Evolutionary conservation across 2,888 invertebrate species (phyloP).

Genomic region (Nasonovia ribisnigri): DNA sequence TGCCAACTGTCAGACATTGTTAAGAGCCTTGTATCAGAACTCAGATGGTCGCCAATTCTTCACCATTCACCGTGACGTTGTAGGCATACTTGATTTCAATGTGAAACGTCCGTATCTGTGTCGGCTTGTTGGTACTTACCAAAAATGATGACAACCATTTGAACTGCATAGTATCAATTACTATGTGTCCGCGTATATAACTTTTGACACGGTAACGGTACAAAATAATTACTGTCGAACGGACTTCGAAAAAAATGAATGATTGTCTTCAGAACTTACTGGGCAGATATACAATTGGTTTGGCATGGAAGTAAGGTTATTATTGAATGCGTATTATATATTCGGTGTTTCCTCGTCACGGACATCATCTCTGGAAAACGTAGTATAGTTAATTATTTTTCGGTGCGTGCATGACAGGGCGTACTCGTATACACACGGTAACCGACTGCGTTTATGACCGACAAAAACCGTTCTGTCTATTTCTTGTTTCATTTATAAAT

Average conservation of each 20-base stretch:
- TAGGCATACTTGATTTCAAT: not conserved
- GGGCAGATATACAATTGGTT: not conserved
- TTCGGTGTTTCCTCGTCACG: not conserved
- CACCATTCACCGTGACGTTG: not conserved
- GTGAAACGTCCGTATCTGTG: not conserved
- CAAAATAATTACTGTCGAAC: not conserved
- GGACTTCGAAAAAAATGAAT: not conserved
- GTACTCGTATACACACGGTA: not conserved
- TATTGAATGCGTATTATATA: not conserved
- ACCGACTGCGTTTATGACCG: not conserved
- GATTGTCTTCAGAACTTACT: not conserved
- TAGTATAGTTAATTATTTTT: slow-evolving; percentile 2
- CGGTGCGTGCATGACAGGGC: not conserved
- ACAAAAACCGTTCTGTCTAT: not conserved
- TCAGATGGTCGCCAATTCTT: not conserved
- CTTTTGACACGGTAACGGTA: slow-evolving; percentile 8
- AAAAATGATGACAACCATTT: not conserved
- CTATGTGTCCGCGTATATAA: not conserved
- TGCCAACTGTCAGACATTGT: not conserved
- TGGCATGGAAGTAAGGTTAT: not conserved
- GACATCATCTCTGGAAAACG: not conserved
- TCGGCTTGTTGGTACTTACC: not conserved
- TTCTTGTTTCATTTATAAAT: slow-evolving; percentile 18
- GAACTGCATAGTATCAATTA: not conserved
- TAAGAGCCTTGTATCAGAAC: not conserved